Conservation (phyloP, 2,888 invertebrate species). For the Encarsia formosa region DNA sequence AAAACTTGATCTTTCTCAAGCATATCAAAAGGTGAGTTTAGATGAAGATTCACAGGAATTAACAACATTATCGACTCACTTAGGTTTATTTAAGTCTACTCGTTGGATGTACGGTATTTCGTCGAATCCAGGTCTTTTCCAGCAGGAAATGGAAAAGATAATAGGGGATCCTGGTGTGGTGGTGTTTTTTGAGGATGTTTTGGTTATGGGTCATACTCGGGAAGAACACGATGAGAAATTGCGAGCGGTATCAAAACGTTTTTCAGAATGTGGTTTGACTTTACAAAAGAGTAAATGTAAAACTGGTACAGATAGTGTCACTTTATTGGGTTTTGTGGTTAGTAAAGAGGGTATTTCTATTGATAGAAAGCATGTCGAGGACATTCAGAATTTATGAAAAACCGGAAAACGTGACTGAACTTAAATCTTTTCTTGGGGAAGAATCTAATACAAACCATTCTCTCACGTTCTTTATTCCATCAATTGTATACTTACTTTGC, state of each 20-base stretch:
- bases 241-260: not conserved
- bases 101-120: not conserved
- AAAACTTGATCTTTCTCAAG: slow-evolving; percentile 37
- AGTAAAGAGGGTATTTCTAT: not conserved
- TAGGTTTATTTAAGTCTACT: slow-evolving; percentile 35
- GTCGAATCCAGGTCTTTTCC: slow-evolving; percentile 39
- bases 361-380: not conserved
- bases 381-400: not conserved
- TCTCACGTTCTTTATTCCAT: too few species aligned
- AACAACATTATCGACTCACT: slow-evolving; percentile 38
- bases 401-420: not conserved
- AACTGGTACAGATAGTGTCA: not conserved
- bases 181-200: not conserved
- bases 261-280: not conserved
- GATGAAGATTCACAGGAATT: slow-evolving; percentile 35
- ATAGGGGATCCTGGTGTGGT: not conserved
- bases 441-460: too few species aligned
- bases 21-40: slow-evolving; percentile 41
- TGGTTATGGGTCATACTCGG: not conserved
- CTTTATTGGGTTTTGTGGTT: not conserved
- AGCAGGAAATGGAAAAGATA: slow-evolving; percentile 29
- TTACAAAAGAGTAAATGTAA: not conserved
- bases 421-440: slow-evolving; percentile 1
- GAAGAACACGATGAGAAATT: not conserved
- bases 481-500: too few species aligned